Evolutionary conservation across 2,888 invertebrate genomes (phyloP).

Genomic region (Lasiommata megera): DNA sequence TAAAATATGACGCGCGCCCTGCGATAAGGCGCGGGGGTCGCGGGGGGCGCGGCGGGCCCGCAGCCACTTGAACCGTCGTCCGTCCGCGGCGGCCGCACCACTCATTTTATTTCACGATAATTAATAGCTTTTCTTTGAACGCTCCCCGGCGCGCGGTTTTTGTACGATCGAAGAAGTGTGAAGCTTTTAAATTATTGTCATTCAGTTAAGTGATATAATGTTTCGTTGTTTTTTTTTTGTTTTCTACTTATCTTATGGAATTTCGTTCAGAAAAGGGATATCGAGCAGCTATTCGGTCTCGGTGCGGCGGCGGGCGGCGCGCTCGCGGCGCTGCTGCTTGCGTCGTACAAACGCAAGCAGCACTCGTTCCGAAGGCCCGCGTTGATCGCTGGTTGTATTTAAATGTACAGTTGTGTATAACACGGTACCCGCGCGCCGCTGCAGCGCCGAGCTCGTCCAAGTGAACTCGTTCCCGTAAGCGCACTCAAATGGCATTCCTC

Average conservation of each 20-base stretch:
- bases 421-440: not conserved
- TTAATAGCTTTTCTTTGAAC: constrained; percentile 57
- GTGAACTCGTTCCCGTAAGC: constrained; percentile 61
- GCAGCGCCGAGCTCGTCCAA: constrained; percentile 50
- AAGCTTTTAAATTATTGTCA: not conserved
- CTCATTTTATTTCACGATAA: constrained; percentile 45
- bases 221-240: not conserved
- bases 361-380: too few species aligned
- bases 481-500: constrained; percentile 72
- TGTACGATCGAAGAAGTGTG: constrained; percentile 13
- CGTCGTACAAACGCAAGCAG: not conserved
- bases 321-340: not conserved
- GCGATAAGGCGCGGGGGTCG: too few species aligned
- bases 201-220: not conserved
- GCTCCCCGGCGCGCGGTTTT: constrained; percentile 12
- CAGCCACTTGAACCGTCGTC: constrained; percentile 59
- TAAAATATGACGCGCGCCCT: too few species aligned
- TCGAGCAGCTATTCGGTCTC: too few species aligned
- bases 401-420: too few species aligned
- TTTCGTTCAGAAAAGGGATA: too few species aligned
- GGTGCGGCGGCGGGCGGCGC: not conserved
- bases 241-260: not conserved
- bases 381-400: too few species aligned
- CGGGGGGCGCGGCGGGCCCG: not conserved
- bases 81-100: constrained; percentile 45